Evolutionary conservation across 2,797 vertebrate genomes (phyloP), one percentile per base, ranked within the genome.

Genomic region (Podarcis lilfordi): DNA sequence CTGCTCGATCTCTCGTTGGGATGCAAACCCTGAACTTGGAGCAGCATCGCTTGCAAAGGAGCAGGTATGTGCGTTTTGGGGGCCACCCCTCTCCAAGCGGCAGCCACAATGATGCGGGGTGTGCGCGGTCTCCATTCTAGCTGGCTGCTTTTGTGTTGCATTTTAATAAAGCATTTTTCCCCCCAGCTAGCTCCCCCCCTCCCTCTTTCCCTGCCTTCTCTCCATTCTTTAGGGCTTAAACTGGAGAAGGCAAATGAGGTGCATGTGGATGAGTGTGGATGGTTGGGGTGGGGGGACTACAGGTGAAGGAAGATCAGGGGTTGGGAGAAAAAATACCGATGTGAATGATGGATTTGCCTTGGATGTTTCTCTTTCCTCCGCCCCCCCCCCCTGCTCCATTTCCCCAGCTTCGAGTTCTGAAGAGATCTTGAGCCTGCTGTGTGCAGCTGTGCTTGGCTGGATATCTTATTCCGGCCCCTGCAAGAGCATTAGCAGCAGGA

Each of bases 381-480:
- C 32, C 43, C 35, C 27, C 17, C 8, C 40, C 43, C n/a, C 37
- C 37, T 3, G 37, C 3, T 3, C 19, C 19, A 32, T 3, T 35
- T 27, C 27, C 68, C 35, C 13, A 29, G 19, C 81, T 86, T 43
- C 81, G 37, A 83, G 7, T 92, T 83, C 78, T 89, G 90, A 86
- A 86, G 68, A 91, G 75, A 61, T 89, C 75, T 80, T 82, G 86
- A 85, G 91, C 76, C 91, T 86, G 90, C 88, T 88, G 91, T 37
- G 72, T 13, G 1, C 86, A 92, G 88, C 92, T 87, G 86, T 80
- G 43, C 81, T 89, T 85, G 79, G 85, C 82, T 83, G 0, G 0
- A 83, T 85, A 89, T 75, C 87, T 84, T 45, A 88, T 15, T 59
- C 82, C 68, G 89, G 68, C 90, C 68, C 89, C 87, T 75, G 89